phyloP scores from a whole-genome alignment of 2,888 invertebrate genomes.

The Pandemis heparana region DNA sequence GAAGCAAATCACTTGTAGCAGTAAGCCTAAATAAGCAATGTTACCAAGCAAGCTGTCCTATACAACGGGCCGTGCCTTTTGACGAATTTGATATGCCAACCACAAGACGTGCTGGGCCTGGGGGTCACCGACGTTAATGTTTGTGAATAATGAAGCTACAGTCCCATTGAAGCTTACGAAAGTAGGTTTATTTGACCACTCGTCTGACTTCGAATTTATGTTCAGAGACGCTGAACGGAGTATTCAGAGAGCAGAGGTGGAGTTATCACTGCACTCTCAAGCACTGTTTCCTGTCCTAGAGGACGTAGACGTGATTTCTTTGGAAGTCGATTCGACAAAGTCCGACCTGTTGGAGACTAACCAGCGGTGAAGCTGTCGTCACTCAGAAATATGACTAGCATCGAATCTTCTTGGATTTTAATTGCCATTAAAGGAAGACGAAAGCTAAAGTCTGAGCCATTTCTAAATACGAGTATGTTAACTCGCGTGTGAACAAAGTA shows the following conservation, averaged over 20 bases:
- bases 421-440: no score
- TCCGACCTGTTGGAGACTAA: conserved; percentile 36
- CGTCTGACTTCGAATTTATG: neutral
- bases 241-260: neutral
- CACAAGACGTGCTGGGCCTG: neutral
- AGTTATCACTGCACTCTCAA: neutral
- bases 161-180: neutral
- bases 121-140: neutral
- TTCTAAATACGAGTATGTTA: no score
- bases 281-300: neutral
- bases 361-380: no score
- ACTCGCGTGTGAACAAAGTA: no score
- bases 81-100: neutral
- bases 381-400: no score
- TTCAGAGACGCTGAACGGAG: neutral
- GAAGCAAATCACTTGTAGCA: no score
- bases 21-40: no score
- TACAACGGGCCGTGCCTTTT: neutral
- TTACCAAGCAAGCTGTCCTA: no score
- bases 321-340: neutral
- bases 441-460: no score
- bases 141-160: neutral
- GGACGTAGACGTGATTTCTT: neutral
- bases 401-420: no score
- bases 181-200: neutral